Base-by-base conservation (phyloP, 1,140 invertebrate genomes). In the Ctenoplectra terminalis region DNA sequence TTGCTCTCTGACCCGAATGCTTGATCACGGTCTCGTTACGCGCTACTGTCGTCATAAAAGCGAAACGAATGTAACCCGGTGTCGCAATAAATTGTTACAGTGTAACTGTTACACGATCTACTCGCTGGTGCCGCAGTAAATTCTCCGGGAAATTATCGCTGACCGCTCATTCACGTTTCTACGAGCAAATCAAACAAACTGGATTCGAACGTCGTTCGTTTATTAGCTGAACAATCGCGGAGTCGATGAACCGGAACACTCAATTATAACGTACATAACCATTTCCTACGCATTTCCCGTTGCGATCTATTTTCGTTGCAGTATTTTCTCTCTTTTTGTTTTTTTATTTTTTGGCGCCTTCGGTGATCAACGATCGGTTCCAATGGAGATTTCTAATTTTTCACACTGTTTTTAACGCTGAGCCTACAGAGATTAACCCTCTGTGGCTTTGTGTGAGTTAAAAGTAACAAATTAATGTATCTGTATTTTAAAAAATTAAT, bases 81-180 rank as follows among this genome's bases (percentile, higher is more conserved):
- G 78, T 80, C 78, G 78, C 60, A 80, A 80, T 80, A 80, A 80
- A 80, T 80, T 73, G 78, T 80, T 54, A 74, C 63, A 60, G 37
- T 34, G 37, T 63, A 72, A 80, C 70, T 54, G 78, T 80, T 74
- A 74, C 60, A 72, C 69, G 69, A 80, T 78, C 72, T 17, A 23
- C 52, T 58, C 23, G 43, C 52, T 8, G 1, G 26, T 9, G n/a
- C 34, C 7, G 60, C 23, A 46, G 40, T 80, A 64, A 80, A 80
- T 61, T 64, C 70, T 15, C 46, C 34, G n/a, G 29, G 60, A 73
- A 80, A 80, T 74, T 52, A 74, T 64, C 78, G 50, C 46, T 26
- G 71, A 11, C 56, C 46, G n/a, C 20, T 71, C 56, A 31, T 40
- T 23, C 52, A 17, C 34, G 60, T 64, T 61, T 5, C 64, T 11